Conservation (phyloP, 2,797 vertebrate genomes). For the Rhynchonycteris naso region DNA sequence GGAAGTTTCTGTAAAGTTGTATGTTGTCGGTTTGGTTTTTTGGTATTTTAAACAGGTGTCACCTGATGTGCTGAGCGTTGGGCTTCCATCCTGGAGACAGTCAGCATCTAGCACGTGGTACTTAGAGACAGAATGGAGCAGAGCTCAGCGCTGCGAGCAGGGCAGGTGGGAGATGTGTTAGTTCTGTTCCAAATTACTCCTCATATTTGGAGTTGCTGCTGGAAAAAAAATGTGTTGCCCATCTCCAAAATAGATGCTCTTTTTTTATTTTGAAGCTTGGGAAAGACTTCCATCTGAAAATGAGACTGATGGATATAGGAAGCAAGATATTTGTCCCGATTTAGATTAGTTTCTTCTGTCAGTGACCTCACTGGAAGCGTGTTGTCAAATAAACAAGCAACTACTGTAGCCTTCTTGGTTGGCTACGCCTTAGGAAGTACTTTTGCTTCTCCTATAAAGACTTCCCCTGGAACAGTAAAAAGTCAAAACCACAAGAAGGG, state of each 20-base stretch:
- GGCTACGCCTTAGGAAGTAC: neutral
- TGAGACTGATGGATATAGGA: constrained; percentile 82
- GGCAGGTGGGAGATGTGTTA: constrained; percentile 84
- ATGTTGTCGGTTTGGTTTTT: constrained; percentile 33
- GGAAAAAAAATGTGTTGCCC: constrained; percentile 82
- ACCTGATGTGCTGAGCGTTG: constrained; percentile 40
- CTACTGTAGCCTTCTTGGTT: constrained; percentile 67
- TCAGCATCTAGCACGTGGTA: constrained; percentile 73
- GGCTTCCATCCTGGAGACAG: constrained; percentile 52
- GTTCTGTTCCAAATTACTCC: constrained; percentile 83
- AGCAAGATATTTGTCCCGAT: constrained; percentile 79
- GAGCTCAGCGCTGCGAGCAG: constrained; percentile 60
- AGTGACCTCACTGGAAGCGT: constrained; percentile 71
- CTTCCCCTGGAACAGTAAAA: neutral
- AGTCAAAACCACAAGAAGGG: neutral
- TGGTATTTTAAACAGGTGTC: constrained; percentile 42
- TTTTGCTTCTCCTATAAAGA: neutral
- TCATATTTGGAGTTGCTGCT: constrained; percentile 81
- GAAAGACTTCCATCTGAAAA: constrained; percentile 80
- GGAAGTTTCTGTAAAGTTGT: constrained; percentile 11
- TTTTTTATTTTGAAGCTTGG: constrained; percentile 83
- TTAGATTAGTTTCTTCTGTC: constrained; percentile 73
- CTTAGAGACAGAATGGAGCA: constrained; percentile 60
- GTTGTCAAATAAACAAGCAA: constrained; percentile 78
- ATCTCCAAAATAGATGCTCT: constrained; percentile 84